phyloP scores from a whole-genome alignment of 2,888 invertebrate genomes.

The Schrankia costaestrigalis region DNA sequence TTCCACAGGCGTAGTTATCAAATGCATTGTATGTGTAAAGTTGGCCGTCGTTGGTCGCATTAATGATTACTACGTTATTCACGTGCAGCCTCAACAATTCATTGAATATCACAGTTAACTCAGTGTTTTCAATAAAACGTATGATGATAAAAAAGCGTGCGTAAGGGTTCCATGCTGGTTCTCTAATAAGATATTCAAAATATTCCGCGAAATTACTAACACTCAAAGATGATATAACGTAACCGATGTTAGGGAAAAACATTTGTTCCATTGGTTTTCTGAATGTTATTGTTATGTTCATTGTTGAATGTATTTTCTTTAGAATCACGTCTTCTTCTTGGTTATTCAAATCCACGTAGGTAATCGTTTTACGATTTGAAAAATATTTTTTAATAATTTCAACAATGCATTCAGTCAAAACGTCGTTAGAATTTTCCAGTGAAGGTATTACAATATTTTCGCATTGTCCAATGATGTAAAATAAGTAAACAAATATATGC shows the following conservation, averaged over 20 bases:
- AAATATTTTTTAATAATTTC: too few species aligned
- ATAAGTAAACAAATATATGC: too few species aligned
- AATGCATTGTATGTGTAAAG: conserved; percentile 52
- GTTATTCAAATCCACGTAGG: background rate
- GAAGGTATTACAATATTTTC: too few species aligned
- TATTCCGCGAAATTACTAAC: conserved; percentile 18
- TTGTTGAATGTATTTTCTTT: conserved; percentile 6
- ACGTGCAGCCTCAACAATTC: conserved; percentile 35
- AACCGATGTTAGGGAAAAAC: conserved; percentile 19
- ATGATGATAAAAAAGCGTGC: conserved; percentile 38
- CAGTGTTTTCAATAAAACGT: conserved; percentile 10
- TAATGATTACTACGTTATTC: conserved; percentile 35
- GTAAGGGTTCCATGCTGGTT: conserved; percentile 40
- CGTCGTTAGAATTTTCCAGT: too few species aligned
- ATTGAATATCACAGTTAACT: conserved; percentile 37
- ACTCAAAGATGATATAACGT: conserved; percentile 31
- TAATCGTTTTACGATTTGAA: too few species aligned
- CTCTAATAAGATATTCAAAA: conserved; percentile 25
- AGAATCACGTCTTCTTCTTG: conserved; percentile 4
- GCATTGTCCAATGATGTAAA: too few species aligned
- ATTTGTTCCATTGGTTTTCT: background rate
- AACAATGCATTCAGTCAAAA: too few species aligned
- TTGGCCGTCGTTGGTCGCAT: conserved; percentile 31
- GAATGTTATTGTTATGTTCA: conserved; percentile 5
- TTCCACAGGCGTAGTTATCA: conserved; percentile 50